Percentiles rank a stretch among this genome's conserved stretches.
phyloP scores from a whole-genome alignment of 2,113 vertebrate species.

The Scytalopus superciliaris region DNA sequence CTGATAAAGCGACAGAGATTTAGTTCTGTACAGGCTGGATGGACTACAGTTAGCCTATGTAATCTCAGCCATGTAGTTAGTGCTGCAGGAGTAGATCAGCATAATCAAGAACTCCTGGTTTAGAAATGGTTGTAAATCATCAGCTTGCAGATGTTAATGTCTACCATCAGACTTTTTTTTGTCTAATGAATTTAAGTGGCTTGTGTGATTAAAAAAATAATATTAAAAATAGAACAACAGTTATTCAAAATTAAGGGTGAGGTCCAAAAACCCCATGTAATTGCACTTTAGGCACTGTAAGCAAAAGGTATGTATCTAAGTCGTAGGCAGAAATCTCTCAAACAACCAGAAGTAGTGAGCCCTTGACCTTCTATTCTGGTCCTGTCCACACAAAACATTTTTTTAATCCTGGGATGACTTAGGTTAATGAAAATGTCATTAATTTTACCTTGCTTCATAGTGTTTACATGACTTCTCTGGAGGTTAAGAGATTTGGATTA shows the following conservation, averaged over 20 bases:
- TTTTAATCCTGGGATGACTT: not conserved
- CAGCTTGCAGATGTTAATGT: not conserved
- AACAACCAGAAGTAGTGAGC: not conserved
- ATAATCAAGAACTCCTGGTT: not conserved
- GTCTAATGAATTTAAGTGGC: not conserved
- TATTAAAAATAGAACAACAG: not conserved
- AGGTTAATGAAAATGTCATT: not conserved
- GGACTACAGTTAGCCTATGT: not conserved
- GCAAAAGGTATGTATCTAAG: not conserved
- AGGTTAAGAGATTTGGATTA: not conserved
- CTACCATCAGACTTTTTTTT: not conserved
- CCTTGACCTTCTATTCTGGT: not conserved
- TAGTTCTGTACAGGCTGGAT: not conserved
- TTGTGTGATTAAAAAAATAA: not conserved
- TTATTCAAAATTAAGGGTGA: not conserved
- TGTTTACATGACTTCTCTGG: not conserved
- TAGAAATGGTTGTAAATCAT: not conserved
- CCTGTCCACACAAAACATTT: not conserved
- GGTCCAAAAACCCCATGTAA: not conserved
- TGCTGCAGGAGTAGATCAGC: not conserved
- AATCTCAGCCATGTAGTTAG: not conserved
- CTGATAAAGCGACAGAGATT: not conserved
- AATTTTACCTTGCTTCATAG: not conserved
- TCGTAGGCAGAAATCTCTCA: not conserved
- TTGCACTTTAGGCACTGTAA: not conserved